Evolutionary conservation across 2,113 vertebrate species (phyloP).

Genomic region (Lophotis ruficrista): DNA sequence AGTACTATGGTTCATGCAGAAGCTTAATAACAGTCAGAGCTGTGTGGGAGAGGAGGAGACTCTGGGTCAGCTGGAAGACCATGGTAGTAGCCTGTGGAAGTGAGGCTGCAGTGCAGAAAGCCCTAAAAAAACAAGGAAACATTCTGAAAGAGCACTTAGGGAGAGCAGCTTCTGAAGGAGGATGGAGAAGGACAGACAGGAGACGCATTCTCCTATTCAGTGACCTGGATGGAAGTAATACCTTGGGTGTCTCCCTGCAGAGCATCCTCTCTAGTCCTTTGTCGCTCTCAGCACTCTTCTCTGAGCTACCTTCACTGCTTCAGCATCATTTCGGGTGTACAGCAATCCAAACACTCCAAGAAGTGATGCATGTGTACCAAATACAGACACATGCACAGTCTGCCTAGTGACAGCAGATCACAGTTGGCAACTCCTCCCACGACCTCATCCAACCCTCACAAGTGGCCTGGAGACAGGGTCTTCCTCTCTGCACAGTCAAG

Average conservation of each 20-base stretch:
- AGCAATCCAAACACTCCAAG: neutral
- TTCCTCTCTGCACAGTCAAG: accelerated
- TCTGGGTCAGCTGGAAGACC: neutral
- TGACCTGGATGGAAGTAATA: neutral
- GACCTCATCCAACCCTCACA: accelerated
- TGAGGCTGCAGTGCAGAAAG: neutral
- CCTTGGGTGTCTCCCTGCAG: neutral
- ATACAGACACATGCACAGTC: neutral
- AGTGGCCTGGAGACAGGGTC: neutral
- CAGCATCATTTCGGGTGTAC: neutral
- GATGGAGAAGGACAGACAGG: neutral
- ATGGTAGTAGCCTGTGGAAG: neutral
- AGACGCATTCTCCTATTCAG: neutral
- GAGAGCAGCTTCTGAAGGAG: neutral
- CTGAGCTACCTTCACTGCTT: neutral
- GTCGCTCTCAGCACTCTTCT: neutral
- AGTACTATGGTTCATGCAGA: neutral
- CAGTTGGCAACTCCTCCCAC: neutral
- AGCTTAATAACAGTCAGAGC: neutral
- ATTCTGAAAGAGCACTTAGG: neutral
- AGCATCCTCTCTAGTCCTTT: neutral
- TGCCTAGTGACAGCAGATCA: neutral
- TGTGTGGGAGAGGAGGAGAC: neutral
- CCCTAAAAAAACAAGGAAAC: neutral
- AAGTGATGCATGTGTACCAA: neutral